phyloP scores from a whole-genome alignment of 2,113 vertebrate species.

The Pluvianellus socialis region DNA sequence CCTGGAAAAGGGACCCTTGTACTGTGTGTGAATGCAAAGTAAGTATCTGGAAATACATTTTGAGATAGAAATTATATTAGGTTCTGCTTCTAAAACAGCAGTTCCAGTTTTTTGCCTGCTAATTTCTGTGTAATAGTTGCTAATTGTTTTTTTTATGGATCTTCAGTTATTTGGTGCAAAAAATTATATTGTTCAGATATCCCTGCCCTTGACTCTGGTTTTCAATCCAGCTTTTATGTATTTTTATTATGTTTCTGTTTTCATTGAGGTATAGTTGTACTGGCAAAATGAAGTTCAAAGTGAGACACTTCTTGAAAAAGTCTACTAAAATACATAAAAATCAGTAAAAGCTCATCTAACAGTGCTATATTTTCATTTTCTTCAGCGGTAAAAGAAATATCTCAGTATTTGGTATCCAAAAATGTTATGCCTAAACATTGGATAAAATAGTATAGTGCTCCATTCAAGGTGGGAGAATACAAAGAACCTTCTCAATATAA shows the following conservation, averaged over 20 bases:
- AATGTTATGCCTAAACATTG: not conserved
- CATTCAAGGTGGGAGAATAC: not conserved
- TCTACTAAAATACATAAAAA: not conserved
- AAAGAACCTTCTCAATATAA: not conserved
- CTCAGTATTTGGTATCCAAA: not conserved
- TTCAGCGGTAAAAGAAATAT: not conserved
- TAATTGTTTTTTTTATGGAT: not conserved
- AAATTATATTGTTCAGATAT: not conserved
- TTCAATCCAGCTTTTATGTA: not conserved
- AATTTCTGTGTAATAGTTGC: not conserved
- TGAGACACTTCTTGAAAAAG: not conserved
- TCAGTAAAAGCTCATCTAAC: not conserved
- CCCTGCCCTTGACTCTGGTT: not conserved
- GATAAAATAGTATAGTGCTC: not conserved
- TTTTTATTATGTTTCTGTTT: not conserved
- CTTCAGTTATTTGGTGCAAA: not conserved
- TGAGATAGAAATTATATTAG: not conserved
- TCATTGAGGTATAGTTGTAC: not conserved
- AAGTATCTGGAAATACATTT: slow-evolving; percentile 41
- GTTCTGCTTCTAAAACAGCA: not conserved
- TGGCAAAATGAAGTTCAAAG: not conserved
- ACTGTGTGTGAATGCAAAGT: slow-evolving; percentile 91
- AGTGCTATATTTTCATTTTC: not conserved
- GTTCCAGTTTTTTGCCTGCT: not conserved
- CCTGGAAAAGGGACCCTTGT: slow-evolving; percentile 88